Evolutionary conservation across 2,797 vertebrate genomes (phyloP).

Genomic region (Paedocypris micromegethes): DNA sequence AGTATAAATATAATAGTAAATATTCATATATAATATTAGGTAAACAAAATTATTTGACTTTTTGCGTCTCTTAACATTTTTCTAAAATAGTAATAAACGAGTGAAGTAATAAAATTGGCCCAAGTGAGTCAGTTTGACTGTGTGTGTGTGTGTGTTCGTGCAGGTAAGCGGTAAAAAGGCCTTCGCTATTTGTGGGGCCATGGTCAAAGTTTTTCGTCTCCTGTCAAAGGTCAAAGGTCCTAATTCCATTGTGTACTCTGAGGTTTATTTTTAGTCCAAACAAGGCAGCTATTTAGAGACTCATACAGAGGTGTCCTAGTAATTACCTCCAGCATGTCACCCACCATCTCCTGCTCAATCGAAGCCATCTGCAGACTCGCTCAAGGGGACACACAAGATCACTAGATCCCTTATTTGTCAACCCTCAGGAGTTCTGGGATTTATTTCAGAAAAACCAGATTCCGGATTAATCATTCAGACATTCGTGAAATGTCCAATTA

Average conservation of each 20-base stretch:
- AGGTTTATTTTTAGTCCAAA: slow-evolving; percentile 74
- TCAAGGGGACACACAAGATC: slow-evolving; percentile 38
- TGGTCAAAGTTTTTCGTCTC: slow-evolving; percentile 49
- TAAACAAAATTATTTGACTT: no score
- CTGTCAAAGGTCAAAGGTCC: slow-evolving; percentile 52
- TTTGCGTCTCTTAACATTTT: no score
- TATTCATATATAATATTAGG: no score
- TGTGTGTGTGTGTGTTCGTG: slow-evolving; percentile 23
- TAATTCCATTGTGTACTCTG: slow-evolving; percentile 50
- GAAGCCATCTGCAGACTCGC: slow-evolving; percentile 68
- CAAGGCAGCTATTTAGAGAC: slow-evolving; percentile 68
- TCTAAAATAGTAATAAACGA: no score
- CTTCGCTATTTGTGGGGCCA: slow-evolving; percentile 57
- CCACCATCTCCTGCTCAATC: slow-evolving; percentile 67
- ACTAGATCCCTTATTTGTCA: no score
- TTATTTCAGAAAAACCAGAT: no score
- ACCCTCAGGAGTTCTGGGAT: no score
- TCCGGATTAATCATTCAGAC: no score
- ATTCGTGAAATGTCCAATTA: no score
- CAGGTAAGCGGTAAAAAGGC: slow-evolving; percentile 43
- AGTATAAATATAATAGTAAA: no score
- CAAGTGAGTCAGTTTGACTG: slow-evolving; percentile 54
- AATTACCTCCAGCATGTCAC: slow-evolving; percentile 64
- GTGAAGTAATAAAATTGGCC: background rate
- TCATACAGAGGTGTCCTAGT: slow-evolving; percentile 65